Base-by-base conservation (phyloP, 2,888 invertebrate species). In the Spodoptera littoralis region DNA sequence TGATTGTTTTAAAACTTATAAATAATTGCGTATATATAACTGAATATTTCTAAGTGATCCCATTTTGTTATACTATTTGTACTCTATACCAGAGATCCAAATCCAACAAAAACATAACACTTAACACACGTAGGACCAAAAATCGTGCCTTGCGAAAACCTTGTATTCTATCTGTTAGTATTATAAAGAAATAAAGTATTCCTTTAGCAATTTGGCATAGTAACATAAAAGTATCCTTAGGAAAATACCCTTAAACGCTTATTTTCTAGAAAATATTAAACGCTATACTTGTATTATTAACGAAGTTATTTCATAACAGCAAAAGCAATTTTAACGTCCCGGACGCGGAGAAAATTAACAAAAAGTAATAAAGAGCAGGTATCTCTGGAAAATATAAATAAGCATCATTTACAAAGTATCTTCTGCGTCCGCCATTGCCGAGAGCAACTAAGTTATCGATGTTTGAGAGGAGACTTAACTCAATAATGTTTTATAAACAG, bases 301-400 rank as follows among this genome's bases (percentile, higher is more conserved):
- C 36, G 0, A 11, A 55, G 8, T 45, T 13, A 13, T 65, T 60
- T 60, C 9, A 46, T 47, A 22, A 46, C 36, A 41, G 9, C 27
- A 51, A 50, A 60, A 43, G 49, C 54, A 61, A 65, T 69, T 73
- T 62, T 59, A 54, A 70, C 50, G 59, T 51, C 45, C 41, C 27
- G 11, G 41, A n/a, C 46, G 27, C 27, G 41, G 41, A 36, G 22
- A 43, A 61, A 70, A 60, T 60, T 36, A 60, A 67, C 43, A 52
- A 56, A 27, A 46, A 36, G 59, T 48, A 59, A 51, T 67, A 67
- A 60, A 73, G 47, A 42, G 54, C 49, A 60, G 43, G 41, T 63
- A 61, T 44, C 54, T 64, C 44, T 53, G 46, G 60, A 54, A 76
- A 76, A 70, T 73, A 42, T 48, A 72, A 36, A 72, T 73, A 77